phyloP scores from a whole-genome alignment of 2,113 vertebrate species.

The Synodontis membranacea region DNA sequence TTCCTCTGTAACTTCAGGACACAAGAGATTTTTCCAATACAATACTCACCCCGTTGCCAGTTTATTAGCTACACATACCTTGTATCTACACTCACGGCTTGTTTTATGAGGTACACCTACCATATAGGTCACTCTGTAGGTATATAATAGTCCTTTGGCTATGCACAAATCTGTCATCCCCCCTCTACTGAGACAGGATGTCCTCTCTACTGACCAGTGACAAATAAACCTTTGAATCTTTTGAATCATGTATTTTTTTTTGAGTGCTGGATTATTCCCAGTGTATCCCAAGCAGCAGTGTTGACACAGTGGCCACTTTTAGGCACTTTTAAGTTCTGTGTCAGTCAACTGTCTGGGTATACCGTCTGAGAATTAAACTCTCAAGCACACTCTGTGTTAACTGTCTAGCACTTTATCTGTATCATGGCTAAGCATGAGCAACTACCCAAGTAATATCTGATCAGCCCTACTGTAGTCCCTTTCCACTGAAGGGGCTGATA shows the following conservation, averaged over 20 bases:
- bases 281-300: not conserved
- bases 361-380: not conserved
- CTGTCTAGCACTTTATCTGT: not conserved
- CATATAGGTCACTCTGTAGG: not conserved
- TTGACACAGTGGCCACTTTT: not conserved
- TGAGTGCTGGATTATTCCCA: constrained; percentile 24
- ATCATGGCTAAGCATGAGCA: not conserved
- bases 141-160: not conserved
- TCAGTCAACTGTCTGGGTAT: not conserved
- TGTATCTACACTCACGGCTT: not conserved
- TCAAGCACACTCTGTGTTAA: not conserved
- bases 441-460: not conserved
- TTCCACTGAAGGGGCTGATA: not conserved
- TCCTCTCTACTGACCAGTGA: not conserved
- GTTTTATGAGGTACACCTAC: not conserved
- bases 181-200: not conserved
- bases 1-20: constrained; percentile 20
- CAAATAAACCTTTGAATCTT: not conserved
- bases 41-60: not conserved
- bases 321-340: not conserved
- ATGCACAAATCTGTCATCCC: not conserved
- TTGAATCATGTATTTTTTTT: not conserved
- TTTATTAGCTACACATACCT: not conserved
- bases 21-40: not conserved
- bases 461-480: not conserved